Base-by-base conservation (phyloP, 2,113 vertebrate species). In the Machaerirhynchus nigripectus region DNA sequence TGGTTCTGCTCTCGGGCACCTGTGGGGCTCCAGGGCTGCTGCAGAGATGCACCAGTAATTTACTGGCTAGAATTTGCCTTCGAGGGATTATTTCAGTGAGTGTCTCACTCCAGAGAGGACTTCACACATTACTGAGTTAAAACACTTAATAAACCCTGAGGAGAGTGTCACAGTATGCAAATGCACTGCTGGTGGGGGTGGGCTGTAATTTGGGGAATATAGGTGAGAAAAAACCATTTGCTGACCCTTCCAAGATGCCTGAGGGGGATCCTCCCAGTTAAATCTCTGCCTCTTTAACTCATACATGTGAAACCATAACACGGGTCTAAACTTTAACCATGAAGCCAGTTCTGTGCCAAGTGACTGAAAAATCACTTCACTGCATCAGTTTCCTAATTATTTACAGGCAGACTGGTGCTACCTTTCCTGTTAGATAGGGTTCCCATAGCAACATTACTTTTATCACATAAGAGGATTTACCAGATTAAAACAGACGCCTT, bases 391-490 rank as follows among this genome's bases (percentile, higher is more conserved):
- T 93, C 78, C 85, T 78, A 69, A 90, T 87, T 93, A 94, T 84
- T 90, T 95, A 87, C 83, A 80, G 27, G 84, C 93, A 93, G 77
- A 31, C 68, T 71, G 59, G 83, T 76, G 55, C 61, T 84, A 78
- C 91, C 90, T 94, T 92, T 95, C 96, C 91, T 93, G 91, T 85
- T 96, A 91, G 97, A 89, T 95, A 89, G 88, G 39, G 97, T 98
- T 98, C 95, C 98, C 96, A 97, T 97, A 52, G 97, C 95, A 97
- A 98, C 97, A 4, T 78, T 85, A 94, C 70, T 97, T 96, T 96
- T 96, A 97, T 95, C 96, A 96, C 91, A 68, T 56, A 92, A 87
- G 89, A 93, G 93, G 97, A 97, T 95, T 93, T 96, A 85, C 95
- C 85, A 94, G 93, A 94, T 97, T 96, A 95, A 97, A 96, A 85